These are phyloP conservation scores for Aldabrachelys gigantea DNA, from an alignment of 2,113 vertebrate species.

Conservation along the genomic window DNA sequence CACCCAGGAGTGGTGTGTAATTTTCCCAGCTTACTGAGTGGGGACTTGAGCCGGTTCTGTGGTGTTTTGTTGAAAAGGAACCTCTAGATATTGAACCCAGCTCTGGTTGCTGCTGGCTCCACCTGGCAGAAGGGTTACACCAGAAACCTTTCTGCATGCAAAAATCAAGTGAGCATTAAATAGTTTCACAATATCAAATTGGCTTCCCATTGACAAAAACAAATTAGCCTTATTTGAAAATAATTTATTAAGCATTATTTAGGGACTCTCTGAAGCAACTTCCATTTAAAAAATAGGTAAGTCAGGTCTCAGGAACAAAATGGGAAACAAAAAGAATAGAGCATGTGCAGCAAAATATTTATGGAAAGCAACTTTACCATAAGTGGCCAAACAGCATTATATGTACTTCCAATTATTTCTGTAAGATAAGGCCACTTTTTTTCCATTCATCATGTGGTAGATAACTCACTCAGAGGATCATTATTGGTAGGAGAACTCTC, in stretches of 20 bases:
- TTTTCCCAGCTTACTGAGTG: no score
- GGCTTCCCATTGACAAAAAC: slow-evolving; percentile 5
- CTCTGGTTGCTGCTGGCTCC: no score
- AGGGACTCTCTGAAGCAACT: neutral
- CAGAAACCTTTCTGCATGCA: neutral
- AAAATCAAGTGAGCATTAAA: slow-evolving; percentile 42
- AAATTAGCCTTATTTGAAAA: slow-evolving; percentile 22
- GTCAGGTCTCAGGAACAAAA: slow-evolving; percentile 3
- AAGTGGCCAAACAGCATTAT: slow-evolving; percentile 25
- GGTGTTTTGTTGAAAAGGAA: no score
- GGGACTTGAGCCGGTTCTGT: no score
- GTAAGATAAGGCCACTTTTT: slow-evolving; percentile 64
- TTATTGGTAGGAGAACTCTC: slow-evolving; percentile 48
- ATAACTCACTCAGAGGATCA: slow-evolving; percentile 62
- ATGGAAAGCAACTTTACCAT: slow-evolving; percentile 59
- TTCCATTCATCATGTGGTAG: slow-evolving; percentile 48
- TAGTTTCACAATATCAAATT: slow-evolving; percentile 18
- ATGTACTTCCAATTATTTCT: slow-evolving; percentile 65
- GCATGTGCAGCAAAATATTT: slow-evolving; percentile 66
- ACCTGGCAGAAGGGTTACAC: no score
- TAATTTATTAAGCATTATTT: slow-evolving; percentile 48
- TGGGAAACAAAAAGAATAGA: slow-evolving; percentile 42
- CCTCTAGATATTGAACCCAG: no score
- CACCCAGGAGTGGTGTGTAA: no score
- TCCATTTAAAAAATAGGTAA: slow-evolving; percentile 30